Evolutionary conservation across 2,113 vertebrate species (phyloP).

Genomic region (Callithrix jacchus): DNA sequence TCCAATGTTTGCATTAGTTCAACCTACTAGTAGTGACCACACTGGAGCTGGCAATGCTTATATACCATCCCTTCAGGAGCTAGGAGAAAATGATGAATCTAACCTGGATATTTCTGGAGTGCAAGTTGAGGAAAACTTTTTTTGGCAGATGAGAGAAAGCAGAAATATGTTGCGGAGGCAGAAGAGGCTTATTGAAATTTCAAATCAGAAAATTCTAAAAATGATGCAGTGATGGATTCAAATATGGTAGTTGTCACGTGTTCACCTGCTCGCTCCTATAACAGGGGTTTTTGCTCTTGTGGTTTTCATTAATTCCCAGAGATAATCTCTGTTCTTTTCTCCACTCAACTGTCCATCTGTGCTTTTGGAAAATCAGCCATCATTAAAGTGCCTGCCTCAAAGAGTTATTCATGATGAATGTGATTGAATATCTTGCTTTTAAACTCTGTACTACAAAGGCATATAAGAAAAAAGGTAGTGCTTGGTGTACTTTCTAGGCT

Average conservation of each 20-base stretch:
- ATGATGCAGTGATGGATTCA: conserved; percentile 26
- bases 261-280: background rate
- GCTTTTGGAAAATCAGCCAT: background rate
- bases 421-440: background rate
- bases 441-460: background rate
- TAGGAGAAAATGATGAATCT: conserved; percentile 11
- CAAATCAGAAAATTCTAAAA: conserved; percentile 69
- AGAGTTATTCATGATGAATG: background rate
- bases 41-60: background rate
- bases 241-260: background rate
- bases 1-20: background rate
- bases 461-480: background rate
- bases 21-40: background rate
- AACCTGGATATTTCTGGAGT: conserved; percentile 50
- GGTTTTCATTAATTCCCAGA: background rate
- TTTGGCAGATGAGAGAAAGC: conserved; percentile 54
- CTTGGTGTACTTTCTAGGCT: background rate
- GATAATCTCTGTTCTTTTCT: background rate
- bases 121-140: conserved; percentile 50
- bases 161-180: conserved; percentile 65
- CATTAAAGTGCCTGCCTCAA: background rate
- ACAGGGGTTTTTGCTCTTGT: background rate
- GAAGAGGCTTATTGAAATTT: conserved; percentile 63
- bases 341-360: background rate
- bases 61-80: background rate